Percentiles rank a stretch among this genome's conserved stretches.
Conservation (phyloP, 2,888 invertebrate genomes). For the Nymphalis polychloros region DNA sequence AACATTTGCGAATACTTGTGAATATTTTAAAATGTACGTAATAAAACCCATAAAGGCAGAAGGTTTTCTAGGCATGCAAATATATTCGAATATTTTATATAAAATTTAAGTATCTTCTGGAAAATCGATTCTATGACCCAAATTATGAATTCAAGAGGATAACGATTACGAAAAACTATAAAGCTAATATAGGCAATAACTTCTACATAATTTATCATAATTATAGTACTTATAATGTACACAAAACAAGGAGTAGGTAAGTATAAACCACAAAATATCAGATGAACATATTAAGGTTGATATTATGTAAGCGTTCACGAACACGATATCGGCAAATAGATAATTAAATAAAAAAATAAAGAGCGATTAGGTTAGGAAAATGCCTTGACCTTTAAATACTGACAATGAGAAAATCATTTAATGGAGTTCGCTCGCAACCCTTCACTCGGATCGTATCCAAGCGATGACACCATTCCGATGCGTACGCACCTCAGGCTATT, state of each 20-base stretch:
- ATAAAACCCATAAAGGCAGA: conserved; percentile 15
- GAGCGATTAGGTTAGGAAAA: conserved; percentile 24
- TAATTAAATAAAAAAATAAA: conserved; percentile 41
- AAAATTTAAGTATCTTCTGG: neutral
- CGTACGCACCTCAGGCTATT: conserved; percentile 23
- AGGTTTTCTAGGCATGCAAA: conserved; percentile 4
- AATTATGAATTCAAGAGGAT: too few relatives aligned
- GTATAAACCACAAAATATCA: neutral
- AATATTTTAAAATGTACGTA: conserved; percentile 28
- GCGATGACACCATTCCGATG: conserved; percentile 58
- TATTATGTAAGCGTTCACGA: conserved; percentile 10
- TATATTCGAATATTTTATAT: conserved; percentile 6
- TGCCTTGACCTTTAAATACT: conserved; percentile 65
- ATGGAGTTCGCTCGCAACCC: conserved; percentile 58
- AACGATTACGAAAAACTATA: too few relatives aligned
- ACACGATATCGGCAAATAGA: conserved; percentile 2
- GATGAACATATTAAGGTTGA: neutral
- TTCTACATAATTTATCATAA: too few relatives aligned
- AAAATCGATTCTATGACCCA: neutral
- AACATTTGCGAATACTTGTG: conserved; percentile 21
- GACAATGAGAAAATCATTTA: conserved; percentile 63
- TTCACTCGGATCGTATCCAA: conserved; percentile 58
- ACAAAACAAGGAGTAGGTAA: neutral
- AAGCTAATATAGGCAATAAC: too few relatives aligned
- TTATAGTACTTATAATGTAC: too few relatives aligned